Evolutionary conservation across 2,888 invertebrate species (phyloP).

Genomic region (Caenorhabditis plicata): DNA sequence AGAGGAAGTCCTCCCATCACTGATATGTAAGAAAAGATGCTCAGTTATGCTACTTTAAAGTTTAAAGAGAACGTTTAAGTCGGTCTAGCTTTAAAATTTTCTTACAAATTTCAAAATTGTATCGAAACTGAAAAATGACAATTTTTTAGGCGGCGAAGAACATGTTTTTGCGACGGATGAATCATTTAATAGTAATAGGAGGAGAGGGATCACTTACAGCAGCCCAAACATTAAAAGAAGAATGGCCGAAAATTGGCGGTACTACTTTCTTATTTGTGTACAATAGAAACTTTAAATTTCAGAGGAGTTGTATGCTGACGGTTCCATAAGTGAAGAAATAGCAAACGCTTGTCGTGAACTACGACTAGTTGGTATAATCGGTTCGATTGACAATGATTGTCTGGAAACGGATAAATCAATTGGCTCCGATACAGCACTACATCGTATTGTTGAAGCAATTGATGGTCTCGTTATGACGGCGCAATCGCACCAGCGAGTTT

Average conservation of each 20-base stretch:
- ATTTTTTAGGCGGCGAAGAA: slow-evolving; percentile 87
- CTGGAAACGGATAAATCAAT: slow-evolving; percentile 99
- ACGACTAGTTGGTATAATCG: slow-evolving; percentile 35
- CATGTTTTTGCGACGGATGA: slow-evolving; percentile 81
- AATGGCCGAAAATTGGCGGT: slow-evolving; percentile 25
- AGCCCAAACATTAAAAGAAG: slow-evolving; percentile 70
- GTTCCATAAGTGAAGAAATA: slow-evolving; percentile 13
- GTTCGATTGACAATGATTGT: slow-evolving; percentile 75
- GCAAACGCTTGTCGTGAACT: slow-evolving; percentile 27
- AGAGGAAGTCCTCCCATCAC: no score
- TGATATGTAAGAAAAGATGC: no score
- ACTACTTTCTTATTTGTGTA: no score
- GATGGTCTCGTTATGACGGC: slow-evolving; percentile 97
- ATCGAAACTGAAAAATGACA: neutral
- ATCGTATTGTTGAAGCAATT: slow-evolving; percentile 93
- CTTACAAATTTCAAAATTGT: neutral
- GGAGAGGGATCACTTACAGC: slow-evolving; percentile 97
- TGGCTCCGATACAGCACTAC: slow-evolving; percentile 89
- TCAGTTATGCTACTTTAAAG: no score
- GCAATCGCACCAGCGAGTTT: slow-evolving; percentile 92
- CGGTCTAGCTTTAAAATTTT: no score
- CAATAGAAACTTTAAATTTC: no score
- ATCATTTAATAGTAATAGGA: slow-evolving; percentile 92
- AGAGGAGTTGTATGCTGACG: slow-evolving; percentile 25
- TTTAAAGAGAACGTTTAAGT: no score